Conservation (phyloP, 2,797 vertebrate genomes). For the Urophycis tenuis region DNA sequence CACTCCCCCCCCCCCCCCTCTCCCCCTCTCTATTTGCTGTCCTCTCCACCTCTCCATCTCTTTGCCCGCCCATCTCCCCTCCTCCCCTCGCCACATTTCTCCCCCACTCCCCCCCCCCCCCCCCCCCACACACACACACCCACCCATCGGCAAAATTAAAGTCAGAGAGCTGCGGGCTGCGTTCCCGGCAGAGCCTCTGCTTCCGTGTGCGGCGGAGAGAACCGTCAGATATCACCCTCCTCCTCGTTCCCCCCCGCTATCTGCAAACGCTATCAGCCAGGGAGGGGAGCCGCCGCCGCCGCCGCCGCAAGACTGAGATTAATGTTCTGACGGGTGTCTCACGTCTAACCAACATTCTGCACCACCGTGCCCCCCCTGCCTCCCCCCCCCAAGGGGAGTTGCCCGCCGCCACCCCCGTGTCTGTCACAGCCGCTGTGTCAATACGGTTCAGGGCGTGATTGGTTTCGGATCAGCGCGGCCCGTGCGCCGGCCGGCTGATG, state of each 20-base stretch:
- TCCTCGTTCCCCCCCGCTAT: neutral
- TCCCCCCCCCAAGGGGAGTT: conserved; percentile 4
- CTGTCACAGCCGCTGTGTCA: conserved; percentile 39
- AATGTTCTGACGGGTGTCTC: conserved; percentile 33
- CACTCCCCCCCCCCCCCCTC: neutral
- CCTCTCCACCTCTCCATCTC: neutral
- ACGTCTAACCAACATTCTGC: conserved; percentile 23
- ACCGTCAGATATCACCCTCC: too few species aligned
- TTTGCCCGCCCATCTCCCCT: neutral
- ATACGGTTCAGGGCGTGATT: conserved; percentile 28
- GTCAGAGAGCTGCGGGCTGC: too few species aligned
- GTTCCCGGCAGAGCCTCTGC: too few species aligned
- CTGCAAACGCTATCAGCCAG: conserved; percentile 30
- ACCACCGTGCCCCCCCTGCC: neutral
- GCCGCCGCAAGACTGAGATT: conserved; percentile 42
- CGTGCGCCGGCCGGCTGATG: conserved; percentile 26
- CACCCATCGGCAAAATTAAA: too few species aligned
- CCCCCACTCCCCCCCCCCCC: neutral
- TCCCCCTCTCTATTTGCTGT: neutral
- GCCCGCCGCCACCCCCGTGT: conserved; percentile 1
- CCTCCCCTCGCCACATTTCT: neutral
- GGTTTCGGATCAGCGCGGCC: conserved; percentile 43
- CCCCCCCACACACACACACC: too few species aligned
- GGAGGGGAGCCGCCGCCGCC: conserved; percentile 15
- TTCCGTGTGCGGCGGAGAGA: too few species aligned